phyloP scores from a whole-genome alignment of 1,140 invertebrate genomes.

The Diprion similis region DNA sequence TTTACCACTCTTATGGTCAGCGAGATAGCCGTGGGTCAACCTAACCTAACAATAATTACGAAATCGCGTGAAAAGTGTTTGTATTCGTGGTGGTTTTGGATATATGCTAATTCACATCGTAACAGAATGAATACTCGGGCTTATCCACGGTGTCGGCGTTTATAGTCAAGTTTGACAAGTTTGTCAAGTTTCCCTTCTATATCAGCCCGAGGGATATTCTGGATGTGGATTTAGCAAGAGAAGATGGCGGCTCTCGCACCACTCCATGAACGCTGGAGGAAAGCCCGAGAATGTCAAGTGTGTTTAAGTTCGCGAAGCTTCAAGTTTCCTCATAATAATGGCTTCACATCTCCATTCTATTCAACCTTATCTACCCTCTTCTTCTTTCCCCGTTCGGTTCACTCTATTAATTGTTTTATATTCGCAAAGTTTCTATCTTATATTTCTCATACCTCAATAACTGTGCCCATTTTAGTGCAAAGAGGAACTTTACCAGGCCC shows the following conservation, averaged over 20 bases:
- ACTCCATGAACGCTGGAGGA: background rate
- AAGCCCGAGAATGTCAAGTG: slow-evolving; percentile 19
- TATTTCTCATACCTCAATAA: background rate
- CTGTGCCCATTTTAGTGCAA: no score
- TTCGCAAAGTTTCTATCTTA: slow-evolving; percentile 45
- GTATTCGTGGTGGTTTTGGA: no score
- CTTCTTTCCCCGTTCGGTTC: slow-evolving; percentile 27
- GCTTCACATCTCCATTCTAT: slow-evolving; percentile 3
- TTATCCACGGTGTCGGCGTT: no score
- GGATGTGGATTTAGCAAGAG: background rate
- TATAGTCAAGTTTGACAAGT: slow-evolving; percentile 12
- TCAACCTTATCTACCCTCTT: slow-evolving; percentile 22
- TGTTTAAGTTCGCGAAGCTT: slow-evolving; percentile 20
- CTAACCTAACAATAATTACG: no score
- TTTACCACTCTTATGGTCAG: no score
- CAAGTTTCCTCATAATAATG: slow-evolving; percentile 22
- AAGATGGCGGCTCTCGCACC: background rate
- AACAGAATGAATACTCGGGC: no score
- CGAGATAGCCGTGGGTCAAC: no score
- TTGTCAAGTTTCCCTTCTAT: background rate
- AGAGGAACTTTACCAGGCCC: no score
- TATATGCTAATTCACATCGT: no score
- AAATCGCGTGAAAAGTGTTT: no score
- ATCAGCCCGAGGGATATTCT: background rate
- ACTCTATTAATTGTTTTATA: slow-evolving; percentile 40